phyloP scores from a whole-genome alignment of 1,140 invertebrate genomes.

The Camponotus pennsylvanicus region DNA sequence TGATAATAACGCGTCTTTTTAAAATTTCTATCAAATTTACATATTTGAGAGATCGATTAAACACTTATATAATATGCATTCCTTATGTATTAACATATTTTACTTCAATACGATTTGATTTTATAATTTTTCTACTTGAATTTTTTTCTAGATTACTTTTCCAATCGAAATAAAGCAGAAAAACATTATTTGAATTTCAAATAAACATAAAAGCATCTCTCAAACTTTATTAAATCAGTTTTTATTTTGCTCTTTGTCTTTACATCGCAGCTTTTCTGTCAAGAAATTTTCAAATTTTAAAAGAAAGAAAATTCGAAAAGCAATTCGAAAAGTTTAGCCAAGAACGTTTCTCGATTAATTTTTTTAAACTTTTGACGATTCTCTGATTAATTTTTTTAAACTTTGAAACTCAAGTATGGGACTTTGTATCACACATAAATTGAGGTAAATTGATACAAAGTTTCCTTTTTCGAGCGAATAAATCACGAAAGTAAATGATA shows the following conservation, averaged over 20 bases:
- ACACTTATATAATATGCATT: too few species aligned
- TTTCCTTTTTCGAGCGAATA: conserved; percentile 13
- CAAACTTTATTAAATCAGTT: background rate
- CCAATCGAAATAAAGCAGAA: background rate
- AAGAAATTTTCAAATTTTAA: background rate
- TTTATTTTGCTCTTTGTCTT: background rate
- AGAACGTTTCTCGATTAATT: conserved; percentile 36
- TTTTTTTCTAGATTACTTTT: background rate
- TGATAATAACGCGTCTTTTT: too few species aligned
- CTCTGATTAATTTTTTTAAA: conserved; percentile 34
- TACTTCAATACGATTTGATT: background rate
- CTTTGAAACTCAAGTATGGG: background rate
- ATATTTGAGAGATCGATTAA: too few species aligned
- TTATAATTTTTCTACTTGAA: background rate
- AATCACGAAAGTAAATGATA: conserved; percentile 34
- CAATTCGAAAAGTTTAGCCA: background rate
- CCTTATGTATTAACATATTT: too few species aligned
- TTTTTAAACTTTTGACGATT: background rate
- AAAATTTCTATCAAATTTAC: too few species aligned
- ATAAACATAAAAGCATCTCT: background rate
- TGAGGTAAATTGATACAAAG: background rate
- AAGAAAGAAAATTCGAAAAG: background rate
- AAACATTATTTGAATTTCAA: background rate
- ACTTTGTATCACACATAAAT: background rate
- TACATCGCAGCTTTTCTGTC: background rate